These are phyloP conservation scores for Drosophila navojoa DNA, from an alignment of 1,140 invertebrate species.

Conservation along the genomic window DNA sequence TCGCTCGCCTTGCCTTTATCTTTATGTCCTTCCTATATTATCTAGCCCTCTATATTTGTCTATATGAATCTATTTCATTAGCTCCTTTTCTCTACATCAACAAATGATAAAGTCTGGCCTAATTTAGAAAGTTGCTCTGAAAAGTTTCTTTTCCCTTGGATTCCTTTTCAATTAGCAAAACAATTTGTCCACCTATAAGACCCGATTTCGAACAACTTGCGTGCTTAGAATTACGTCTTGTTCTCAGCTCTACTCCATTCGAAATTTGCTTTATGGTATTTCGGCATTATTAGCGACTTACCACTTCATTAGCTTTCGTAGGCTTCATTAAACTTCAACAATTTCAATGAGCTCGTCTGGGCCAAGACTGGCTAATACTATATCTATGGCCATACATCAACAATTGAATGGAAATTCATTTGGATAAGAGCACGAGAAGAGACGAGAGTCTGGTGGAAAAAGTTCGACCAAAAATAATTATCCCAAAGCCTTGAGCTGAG, in stretches of 20 bases:
- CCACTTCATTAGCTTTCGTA: constrained; percentile 29
- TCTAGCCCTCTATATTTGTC: no score
- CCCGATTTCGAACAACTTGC: neutral
- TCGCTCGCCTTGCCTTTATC: no score
- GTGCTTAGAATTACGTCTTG: neutral
- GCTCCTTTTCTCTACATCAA: no score
- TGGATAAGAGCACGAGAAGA: neutral
- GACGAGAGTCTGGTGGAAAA: neutral
- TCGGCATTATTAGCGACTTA: neutral
- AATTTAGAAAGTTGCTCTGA: no score
- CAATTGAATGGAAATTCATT: neutral
- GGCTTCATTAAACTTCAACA: constrained; percentile 19
- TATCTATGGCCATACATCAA: neutral
- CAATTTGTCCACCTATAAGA: neutral
- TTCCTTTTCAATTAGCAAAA: no score
- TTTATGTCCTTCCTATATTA: no score
- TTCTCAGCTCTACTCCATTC: no score
- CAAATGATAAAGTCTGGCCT: no score
- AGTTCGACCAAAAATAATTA: constrained; percentile 16
- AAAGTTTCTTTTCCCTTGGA: no score
- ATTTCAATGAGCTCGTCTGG: constrained; percentile 14
- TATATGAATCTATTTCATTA: no score
- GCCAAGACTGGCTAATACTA: neutral
- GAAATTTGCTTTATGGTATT: neutral
- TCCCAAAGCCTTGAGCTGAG: constrained; percentile 7